Conservation (phyloP, 2,888 invertebrate genomes). For the Axea sp. region DNA sequence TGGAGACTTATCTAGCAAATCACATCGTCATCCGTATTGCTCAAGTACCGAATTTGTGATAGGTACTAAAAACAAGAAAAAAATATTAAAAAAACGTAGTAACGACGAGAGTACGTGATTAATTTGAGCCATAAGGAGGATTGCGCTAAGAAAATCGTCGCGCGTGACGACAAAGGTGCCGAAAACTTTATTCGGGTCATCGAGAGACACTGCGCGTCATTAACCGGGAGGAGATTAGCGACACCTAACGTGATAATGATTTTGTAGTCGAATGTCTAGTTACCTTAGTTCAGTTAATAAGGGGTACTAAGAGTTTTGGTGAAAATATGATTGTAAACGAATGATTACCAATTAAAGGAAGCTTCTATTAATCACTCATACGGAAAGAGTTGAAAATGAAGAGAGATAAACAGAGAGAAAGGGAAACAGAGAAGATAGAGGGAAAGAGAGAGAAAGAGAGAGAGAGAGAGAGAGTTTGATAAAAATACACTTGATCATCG, state of each 20-base stretch:
- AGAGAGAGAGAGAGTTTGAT: slow-evolving; percentile 40
- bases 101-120: slow-evolving; percentile 63
- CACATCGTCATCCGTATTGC: slow-evolving; percentile 24
- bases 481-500: slow-evolving; percentile 55
- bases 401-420: slow-evolving; percentile 26
- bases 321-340: slow-evolving; percentile 7
- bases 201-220: slow-evolving; percentile 52
- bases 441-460: slow-evolving; percentile 27
- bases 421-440: slow-evolving; percentile 31
- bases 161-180: slow-evolving; percentile 3
- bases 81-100: slow-evolving; percentile 24
- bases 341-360: slow-evolving; percentile 75
- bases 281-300: slow-evolving; percentile 2
- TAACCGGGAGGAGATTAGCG: slow-evolving; percentile 13
- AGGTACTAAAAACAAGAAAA: slow-evolving; percentile 22
- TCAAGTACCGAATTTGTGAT: slow-evolving; percentile 33
- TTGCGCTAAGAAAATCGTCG: slow-evolving; percentile 8
- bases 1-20: slow-evolving; percentile 19
- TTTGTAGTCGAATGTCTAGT: not conserved
- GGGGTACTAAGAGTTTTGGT: slow-evolving; percentile 5
- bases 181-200: slow-evolving; percentile 15
- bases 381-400: slow-evolving; percentile 1
- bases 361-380: slow-evolving; percentile 20
- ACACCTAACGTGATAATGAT: slow-evolving; percentile 31
- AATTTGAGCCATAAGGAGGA: slow-evolving; percentile 17